phyloP scores from a whole-genome alignment of 2,888 invertebrate genomes.

The Machimus atricapillus region DNA sequence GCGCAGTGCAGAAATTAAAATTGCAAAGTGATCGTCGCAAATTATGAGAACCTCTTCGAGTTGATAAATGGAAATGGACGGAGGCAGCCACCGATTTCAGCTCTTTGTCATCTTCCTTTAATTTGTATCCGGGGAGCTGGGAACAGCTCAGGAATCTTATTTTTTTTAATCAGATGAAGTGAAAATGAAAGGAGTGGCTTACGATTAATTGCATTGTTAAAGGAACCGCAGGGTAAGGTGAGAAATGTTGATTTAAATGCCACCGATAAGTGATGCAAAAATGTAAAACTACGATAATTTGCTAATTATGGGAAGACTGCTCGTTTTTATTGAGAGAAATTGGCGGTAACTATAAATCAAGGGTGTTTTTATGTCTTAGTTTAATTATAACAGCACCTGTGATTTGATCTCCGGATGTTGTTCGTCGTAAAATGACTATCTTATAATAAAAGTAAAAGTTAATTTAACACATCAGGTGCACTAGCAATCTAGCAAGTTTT shows the following conservation, averaged over 20 bases:
- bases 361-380: background rate
- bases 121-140: background rate
- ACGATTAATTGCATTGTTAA: background rate
- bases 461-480: background rate
- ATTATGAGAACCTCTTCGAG: background rate
- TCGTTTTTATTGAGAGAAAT: background rate
- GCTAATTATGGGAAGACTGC: background rate
- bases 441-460: background rate
- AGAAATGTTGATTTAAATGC: background rate
- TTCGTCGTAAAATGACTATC: background rate
- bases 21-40: conserved; percentile 28
- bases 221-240: background rate
- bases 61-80: conserved; percentile 15
- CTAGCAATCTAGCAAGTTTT: too few species aligned
- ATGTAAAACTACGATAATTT: background rate
- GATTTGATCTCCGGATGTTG: background rate
- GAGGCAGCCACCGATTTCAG: background rate
- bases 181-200: conserved; percentile 12
- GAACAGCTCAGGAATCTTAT: background rate
- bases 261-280: background rate
- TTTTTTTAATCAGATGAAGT: background rate
- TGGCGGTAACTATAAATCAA: background rate
- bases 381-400: background rate
- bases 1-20: conserved; percentile 13
- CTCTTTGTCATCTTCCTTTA: conserved; percentile 1